Conservation (phyloP, 1,140 invertebrate genomes). For the Plectus sambesii region DNA sequence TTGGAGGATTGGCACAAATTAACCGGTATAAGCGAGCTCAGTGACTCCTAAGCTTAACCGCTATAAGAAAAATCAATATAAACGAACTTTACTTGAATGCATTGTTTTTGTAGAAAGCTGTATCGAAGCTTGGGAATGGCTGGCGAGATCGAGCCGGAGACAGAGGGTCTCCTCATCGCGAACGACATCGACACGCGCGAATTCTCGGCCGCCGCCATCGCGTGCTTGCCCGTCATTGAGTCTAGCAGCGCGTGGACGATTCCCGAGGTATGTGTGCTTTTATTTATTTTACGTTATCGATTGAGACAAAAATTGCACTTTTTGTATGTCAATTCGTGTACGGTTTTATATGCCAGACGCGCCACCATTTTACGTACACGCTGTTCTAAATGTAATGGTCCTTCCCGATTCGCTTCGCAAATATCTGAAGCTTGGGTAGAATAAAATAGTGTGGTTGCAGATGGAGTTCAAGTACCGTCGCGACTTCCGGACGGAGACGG, state of each 20-base stretch:
- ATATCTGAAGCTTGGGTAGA: not conserved
- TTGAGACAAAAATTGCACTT: too few relatives aligned
- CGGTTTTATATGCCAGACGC: not conserved
- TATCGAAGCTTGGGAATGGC: slow-evolving; percentile 59
- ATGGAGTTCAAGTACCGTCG: slow-evolving; percentile 56
- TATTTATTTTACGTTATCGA: not conserved
- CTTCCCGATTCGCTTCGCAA: too few relatives aligned
- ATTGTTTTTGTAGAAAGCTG: slow-evolving; percentile 52
- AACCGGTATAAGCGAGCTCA: too few relatives aligned
- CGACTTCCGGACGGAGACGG: slow-evolving; percentile 65
- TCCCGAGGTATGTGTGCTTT: slow-evolving; percentile 39
- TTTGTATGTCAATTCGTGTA: too few relatives aligned
- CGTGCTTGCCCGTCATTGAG: slow-evolving; percentile 52
- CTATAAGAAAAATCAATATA: too few relatives aligned
- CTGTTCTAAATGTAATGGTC: too few relatives aligned
- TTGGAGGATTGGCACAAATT: too few relatives aligned
- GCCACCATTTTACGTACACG: not conserved
- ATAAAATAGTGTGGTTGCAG: slow-evolving; percentile 14
- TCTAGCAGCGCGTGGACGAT: slow-evolving; percentile 54
- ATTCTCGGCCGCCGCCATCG: slow-evolving; percentile 54
- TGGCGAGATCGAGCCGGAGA: slow-evolving; percentile 64
- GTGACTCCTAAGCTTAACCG: too few relatives aligned
- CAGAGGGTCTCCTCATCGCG: slow-evolving; percentile 63
- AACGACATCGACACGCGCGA: slow-evolving; percentile 61
- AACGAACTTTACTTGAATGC: too few relatives aligned